These are phyloP conservation scores for Heliangelus exortis DNA, from an alignment of 2,797 vertebrate genomes.

Conservation along the genomic window DNA sequence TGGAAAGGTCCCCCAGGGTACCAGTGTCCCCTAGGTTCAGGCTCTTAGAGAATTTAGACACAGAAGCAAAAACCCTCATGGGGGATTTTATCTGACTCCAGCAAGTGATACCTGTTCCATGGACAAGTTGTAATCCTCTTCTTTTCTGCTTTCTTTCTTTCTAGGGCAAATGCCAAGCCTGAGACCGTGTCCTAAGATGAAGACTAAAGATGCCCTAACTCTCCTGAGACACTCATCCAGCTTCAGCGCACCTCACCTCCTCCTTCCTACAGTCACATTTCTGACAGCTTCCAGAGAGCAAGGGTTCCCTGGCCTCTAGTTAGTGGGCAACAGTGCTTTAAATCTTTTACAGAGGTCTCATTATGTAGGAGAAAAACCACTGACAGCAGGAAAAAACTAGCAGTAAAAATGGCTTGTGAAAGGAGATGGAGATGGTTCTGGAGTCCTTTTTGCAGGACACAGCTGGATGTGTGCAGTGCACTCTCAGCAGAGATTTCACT, in stretches of 20 bases:
- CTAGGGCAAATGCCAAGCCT: not conserved
- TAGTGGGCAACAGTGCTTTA: not conserved
- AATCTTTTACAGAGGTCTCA: not conserved
- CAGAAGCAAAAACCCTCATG: not conserved
- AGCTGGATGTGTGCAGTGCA: not conserved
- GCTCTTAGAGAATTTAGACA: not conserved
- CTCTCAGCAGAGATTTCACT: not conserved
- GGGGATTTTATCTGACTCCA: not conserved
- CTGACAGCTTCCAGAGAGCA: not conserved
- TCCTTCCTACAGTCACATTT: not conserved
- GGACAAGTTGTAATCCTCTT: not conserved
- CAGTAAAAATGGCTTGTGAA: not conserved
- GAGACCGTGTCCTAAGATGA: not conserved
- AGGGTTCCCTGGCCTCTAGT: not conserved
- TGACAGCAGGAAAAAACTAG: not conserved
- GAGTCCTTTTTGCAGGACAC: not conserved
- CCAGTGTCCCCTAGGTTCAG: not conserved
- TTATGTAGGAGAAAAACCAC: not conserved
- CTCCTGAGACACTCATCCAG: not conserved
- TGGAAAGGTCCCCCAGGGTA: accelerated
- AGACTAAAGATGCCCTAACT: not conserved
- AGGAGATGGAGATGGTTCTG: not conserved
- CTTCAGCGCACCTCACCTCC: not conserved
- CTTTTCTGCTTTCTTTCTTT: not conserved
- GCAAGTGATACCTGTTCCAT: not conserved